Evolutionary conservation across 2,113 vertebrate genomes (phyloP), one percentile per base, ranked within the genome.

Genomic region (Pseudorasbora parva): DNA sequence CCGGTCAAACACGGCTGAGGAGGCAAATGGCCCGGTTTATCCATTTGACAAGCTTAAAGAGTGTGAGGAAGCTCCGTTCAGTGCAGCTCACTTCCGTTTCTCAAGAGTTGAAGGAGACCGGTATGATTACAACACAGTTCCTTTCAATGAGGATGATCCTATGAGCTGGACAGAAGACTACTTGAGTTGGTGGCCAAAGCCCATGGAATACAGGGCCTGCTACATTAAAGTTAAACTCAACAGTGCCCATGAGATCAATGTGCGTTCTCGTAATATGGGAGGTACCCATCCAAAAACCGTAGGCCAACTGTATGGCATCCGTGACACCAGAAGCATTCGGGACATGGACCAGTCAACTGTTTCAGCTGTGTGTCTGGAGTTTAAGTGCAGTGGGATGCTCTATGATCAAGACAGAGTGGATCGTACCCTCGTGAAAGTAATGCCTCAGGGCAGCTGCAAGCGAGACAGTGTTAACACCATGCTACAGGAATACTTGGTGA

Each of bases 91-190:
- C 86, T 99, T 99, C 85, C 94, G 98, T 25, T 99, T 99, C 90
- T 97, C 97, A 74, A 95, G 97, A 90, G 95, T 98, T 11, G 98
- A 99, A 89, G 97, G 96, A 41, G 96, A 99, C 83, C 90, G 90
- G 4, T 99, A 99, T 0, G 97, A 99, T 87, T 99, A 95, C 74
- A 99, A 99, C 90, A 98, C 98, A 0, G 96, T 99, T 41, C 95
- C 96, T 1, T 99, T 99, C 90, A 97, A 96, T 0, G 98, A 99
- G 88, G 95, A 98, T 0, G 97, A 99, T 81, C 97, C 97, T 17
- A 96, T 98, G 96, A 98, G 96, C 90, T 99, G 98, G 98, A 99
- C 97, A 0, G 96, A 97, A 49, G 97, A 99, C 91, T 99, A 99
- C 87, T 90, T 99, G 83, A 95, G 96, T 0, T 99, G 98, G 98